Base-by-base conservation (phyloP, 2,113 vertebrate species). In the Mugil cephalus region DNA sequence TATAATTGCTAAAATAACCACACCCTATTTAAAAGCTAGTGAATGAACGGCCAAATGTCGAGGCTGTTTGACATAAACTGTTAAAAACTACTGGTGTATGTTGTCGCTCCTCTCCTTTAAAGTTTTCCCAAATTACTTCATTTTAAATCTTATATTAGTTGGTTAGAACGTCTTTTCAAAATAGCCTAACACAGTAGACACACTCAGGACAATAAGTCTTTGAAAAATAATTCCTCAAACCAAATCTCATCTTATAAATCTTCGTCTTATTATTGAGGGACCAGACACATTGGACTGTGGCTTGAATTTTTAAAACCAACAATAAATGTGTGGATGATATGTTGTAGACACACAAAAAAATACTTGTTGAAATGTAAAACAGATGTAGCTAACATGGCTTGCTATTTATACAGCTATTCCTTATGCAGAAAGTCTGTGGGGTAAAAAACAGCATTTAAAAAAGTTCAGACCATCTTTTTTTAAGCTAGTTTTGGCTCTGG, bases 341-440 rank as follows among this genome's bases (percentile, higher is more conserved):
- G n/a, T 13, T 6, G 14, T 19, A 47, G 11, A 8, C 10, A 34
- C 18, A 21, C 47, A n/a, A 47, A 46, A n/a, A 51, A 70, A 67
- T 19, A 3, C 18, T 56, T 53, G 11, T 21, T 58, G 45, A 64
- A 74, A 79, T 82, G 21, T 55, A 65, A 68, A 40, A 42, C 79
- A 85, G 74, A 79, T 76, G 62, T 21, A 54, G 54, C 60, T 42
- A 30, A 36, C 51, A 14, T 17, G 30, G 24, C 40, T n/a, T 36
- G 19, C 17, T 19, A n/a, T n/a, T n/a, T n/a, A n/a, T n/a, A 62
- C 48, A 36, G 48, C 39, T 64, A 10, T 30, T 34, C 11, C 53
- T 75, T 36, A 56, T 62, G 79, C 38, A 46, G 24, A 62, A 50
- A 58, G 24, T 30, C n/a, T 46, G 21, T 60, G 34, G 12, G 30